Conservation (phyloP, 2,113 vertebrate species). For the Ramphastos sulfuratus region DNA sequence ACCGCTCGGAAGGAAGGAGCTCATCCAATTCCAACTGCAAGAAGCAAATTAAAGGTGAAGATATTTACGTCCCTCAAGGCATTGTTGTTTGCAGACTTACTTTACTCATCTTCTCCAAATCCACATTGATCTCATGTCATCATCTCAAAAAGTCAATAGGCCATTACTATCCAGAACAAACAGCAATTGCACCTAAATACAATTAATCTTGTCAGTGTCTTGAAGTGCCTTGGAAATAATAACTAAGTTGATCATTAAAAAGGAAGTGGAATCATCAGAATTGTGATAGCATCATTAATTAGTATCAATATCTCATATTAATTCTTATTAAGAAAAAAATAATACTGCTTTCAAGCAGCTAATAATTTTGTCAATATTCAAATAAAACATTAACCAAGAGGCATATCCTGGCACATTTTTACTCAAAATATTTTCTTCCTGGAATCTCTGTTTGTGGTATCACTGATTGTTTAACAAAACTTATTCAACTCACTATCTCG, state of each 20-base stretch:
- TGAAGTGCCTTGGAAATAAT: not conserved
- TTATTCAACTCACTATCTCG: not conserved
- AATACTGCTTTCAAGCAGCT: not conserved
- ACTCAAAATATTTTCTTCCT: not conserved
- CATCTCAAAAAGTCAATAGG: slow-evolving; percentile 33
- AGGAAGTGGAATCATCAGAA: not conserved
- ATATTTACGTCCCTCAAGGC: not conserved
- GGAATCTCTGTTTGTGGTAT: not conserved
- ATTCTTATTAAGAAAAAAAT: not conserved
- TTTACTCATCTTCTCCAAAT: slow-evolving; percentile 32
- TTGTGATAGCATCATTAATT: not conserved
- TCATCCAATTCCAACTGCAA: not conserved
- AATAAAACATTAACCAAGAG: not conserved
- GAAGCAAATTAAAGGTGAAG: not conserved
- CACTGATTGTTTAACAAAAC: not conserved
- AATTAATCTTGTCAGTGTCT: slow-evolving; percentile 8
- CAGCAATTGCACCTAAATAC: not conserved
- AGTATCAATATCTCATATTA: not conserved
- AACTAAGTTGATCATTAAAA: not conserved
- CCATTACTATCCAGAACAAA: slow-evolving; percentile 16
- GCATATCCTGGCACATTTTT: not conserved
- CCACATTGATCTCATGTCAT: slow-evolving; percentile 20
- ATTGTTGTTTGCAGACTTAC: not conserved
- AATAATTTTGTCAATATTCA: not conserved
- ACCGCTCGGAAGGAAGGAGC: no score